Evolutionary conservation across 1,140 invertebrate genomes (phyloP).

Genomic region (Papilio helenus): DNA sequence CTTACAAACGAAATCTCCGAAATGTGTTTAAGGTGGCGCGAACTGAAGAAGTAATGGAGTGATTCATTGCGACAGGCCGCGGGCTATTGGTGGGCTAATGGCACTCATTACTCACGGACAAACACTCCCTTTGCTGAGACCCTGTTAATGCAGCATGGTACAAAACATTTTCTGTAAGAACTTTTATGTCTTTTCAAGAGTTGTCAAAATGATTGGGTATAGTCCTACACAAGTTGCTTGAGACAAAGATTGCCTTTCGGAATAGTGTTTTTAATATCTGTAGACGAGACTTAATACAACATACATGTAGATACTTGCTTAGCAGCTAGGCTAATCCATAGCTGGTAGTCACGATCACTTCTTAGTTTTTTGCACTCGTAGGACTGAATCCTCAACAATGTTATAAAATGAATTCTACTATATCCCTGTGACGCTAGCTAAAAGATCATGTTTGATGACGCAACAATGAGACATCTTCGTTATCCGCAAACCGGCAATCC

Average conservation of each 20-base stretch:
- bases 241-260: not conserved
- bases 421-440: not conserved
- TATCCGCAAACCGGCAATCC: not conserved
- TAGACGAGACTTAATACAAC: not conserved
- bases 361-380: too few species aligned
- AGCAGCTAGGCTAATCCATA: too few species aligned
- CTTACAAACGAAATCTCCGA: slow-evolving; percentile 7
- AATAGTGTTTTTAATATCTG: not conserved
- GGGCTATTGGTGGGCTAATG: slow-evolving; percentile 31
- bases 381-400: too few species aligned
- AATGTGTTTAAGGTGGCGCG: slow-evolving; percentile 19
- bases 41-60: slow-evolving; percentile 28
- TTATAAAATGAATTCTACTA: not conserved
- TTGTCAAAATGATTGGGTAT: not conserved
- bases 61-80: slow-evolving; percentile 24
- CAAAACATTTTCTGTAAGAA: not conserved
- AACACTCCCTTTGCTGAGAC: slow-evolving; percentile 9
- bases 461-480: slow-evolving; percentile 30
- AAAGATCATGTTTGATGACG: not conserved
- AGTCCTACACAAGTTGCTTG: not conserved
- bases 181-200: not conserved
- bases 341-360: too few species aligned
- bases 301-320: not conserved
- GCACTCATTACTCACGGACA: slow-evolving; percentile 21
- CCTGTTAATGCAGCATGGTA: not conserved